Conservation (phyloP, 37 sponge, comb jelly and placozoan genomes). For the Petrosia ficiformis region DNA sequence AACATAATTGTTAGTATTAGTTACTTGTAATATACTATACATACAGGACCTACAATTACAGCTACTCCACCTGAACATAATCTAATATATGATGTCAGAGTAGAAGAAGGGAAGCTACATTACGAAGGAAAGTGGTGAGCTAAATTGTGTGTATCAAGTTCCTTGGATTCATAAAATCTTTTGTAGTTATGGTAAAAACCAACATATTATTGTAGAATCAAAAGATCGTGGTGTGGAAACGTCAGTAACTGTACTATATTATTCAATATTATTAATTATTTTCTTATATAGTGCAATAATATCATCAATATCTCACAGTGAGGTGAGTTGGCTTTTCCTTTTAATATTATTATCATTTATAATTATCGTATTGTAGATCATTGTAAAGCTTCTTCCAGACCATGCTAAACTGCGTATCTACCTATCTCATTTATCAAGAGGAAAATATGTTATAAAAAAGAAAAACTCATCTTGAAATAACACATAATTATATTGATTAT, state of each 20-base stretch:
- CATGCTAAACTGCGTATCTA: slow-evolving; percentile 69
- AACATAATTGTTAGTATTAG: too few relatives aligned
- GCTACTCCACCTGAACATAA: background rate
- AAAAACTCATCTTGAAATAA: slow-evolving; percentile 10
- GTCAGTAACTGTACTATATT: slow-evolving; percentile 7
- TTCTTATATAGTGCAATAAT: slow-evolving; percentile 50
- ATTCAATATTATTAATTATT: background rate
- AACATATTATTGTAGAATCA: slow-evolving; percentile 66
- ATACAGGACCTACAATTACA: background rate
- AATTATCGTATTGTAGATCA: slow-evolving; percentile 35
- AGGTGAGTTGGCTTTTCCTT: slow-evolving; percentile 19
- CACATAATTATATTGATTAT: background rate
- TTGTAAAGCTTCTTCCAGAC: slow-evolving; percentile 65
- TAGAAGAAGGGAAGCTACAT: slow-evolving; percentile 71
- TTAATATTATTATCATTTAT: background rate
- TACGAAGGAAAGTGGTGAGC: slow-evolving; percentile 65
- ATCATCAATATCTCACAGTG: slow-evolving; percentile 64
- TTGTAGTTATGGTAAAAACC: slow-evolving; percentile 63
- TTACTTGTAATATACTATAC: too few relatives aligned
- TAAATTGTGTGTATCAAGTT: background rate
- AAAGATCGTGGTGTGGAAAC: slow-evolving; percentile 66
- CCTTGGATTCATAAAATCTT: background rate
- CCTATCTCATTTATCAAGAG: slow-evolving; percentile 57
- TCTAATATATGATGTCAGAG: slow-evolving; percentile 44
- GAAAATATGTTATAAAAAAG: slow-evolving; percentile 66